Base-by-base conservation (phyloP, 92 coral and sea anemone genomes). In the Porites evermanni region DNA sequence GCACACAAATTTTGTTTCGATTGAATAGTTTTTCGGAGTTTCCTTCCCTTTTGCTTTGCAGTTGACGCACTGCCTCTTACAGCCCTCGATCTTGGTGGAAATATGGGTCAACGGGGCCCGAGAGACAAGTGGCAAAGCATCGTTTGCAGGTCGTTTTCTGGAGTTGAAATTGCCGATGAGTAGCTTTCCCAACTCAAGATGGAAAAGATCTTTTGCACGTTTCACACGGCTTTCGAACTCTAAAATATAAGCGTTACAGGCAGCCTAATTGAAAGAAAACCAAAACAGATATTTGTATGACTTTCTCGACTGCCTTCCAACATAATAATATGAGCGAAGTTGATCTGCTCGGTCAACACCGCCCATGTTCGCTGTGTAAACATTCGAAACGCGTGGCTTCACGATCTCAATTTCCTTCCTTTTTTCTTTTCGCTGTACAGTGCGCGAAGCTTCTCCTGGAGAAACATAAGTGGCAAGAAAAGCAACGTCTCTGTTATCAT, bases 201-300 rank as follows among this genome's bases (percentile, higher is more conserved):
- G 72, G 77, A 86, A 86, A 17, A 67, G 63, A 20, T 67, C 44
- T 74, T 85, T 83, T 12, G 90, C 69, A 14, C 86, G 74, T 54
- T 84, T 71, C 65, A 9, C 74, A 38, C 64, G 85, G 60, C 60
- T 51, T 10, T 72, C 78, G 23, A 77, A 78, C 89, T 71, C 86
- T 70, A 86, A 66, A 86, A 76, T 77, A 79, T 79, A 84, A 21
- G 79, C 85, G 76, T 81, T 91, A 65, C 89, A 76, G 8, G 86
- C 86, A 70, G 88, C 72, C n/a, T 87, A 71, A 71, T 87, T 83
- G 47, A 81, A 87, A 12, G 88, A 50, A 72, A 63, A 88, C 94
- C 91, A 91, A 26, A 91, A 91, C 38, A 91, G 54, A 51, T 91
- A 91, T 67, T 68, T 78, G 81, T 88, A 91, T 89, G 89, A 88